Evolutionary conservation across 2,888 invertebrate species (phyloP).

Genomic region (Caenorhabditis drosophilae): DNA sequence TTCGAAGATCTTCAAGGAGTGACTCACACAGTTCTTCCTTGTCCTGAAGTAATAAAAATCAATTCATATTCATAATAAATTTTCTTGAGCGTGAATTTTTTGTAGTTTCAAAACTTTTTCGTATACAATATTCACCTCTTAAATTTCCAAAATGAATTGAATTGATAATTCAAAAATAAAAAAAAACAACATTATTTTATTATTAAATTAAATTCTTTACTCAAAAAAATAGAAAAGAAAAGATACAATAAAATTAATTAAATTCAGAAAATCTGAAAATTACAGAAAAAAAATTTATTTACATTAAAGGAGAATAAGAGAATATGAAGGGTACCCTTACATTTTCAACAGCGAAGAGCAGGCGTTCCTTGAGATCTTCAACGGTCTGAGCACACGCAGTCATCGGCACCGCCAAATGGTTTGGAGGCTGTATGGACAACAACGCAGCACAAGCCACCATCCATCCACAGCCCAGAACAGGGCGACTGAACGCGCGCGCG

Average conservation of each 20-base stretch:
- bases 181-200: background rate
- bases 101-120: too few species aligned
- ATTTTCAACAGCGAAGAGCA: slow-evolving; percentile 60
- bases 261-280: slow-evolving; percentile 7
- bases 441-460: slow-evolving; percentile 58
- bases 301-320: background rate
- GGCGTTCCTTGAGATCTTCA: slow-evolving; percentile 64
- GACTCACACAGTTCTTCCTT: slow-evolving; percentile 29
- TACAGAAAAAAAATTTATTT: background rate
- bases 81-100: too few species aligned
- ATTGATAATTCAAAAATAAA: background rate
- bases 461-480: slow-evolving; percentile 51
- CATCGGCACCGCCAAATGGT: slow-evolving; percentile 50
- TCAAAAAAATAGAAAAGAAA: slow-evolving; percentile 4
- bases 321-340: slow-evolving; percentile 63
- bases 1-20: slow-evolving; percentile 49
- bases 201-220: too few species aligned
- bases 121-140: too few species aligned
- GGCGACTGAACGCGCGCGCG: slow-evolving; percentile 52
- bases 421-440: slow-evolving; percentile 44
- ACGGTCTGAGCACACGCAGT: slow-evolving; percentile 42
- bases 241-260: background rate
- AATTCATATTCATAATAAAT: too few species aligned
- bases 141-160: background rate
- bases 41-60: slow-evolving; percentile 35